phyloP scores from a whole-genome alignment of 2,797 vertebrate species.

The Rallus crepitans region DNA sequence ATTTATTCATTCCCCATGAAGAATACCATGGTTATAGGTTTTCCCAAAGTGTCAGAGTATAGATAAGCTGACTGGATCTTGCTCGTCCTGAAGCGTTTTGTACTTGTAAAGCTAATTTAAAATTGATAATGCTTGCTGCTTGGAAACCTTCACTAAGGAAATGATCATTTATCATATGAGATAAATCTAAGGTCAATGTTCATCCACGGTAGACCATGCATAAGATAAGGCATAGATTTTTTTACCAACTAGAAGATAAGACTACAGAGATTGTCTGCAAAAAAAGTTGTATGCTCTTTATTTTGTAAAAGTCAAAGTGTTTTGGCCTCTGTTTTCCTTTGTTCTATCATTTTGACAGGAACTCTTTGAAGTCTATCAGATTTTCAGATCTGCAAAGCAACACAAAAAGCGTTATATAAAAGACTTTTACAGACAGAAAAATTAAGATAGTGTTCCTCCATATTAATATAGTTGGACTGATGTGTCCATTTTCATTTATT shows the following conservation, averaged over 20 bases:
- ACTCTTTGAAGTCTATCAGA: background rate
- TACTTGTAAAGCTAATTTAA: background rate
- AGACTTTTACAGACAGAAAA: background rate
- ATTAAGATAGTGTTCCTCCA: background rate
- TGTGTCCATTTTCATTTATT: background rate
- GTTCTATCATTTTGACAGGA: background rate
- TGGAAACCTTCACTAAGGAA: background rate
- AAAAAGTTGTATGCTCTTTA: background rate
- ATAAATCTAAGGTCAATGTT: slow-evolving; percentile 11
- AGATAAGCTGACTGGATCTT: background rate
- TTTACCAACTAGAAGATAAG: background rate
- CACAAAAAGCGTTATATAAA: background rate
- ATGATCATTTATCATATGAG: background rate
- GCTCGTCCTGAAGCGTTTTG: background rate
- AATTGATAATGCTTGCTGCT: slow-evolving; percentile 11
- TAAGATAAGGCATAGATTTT: slow-evolving; percentile 19
- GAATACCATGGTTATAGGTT: background rate
- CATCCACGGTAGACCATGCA: background rate
- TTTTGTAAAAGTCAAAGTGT: background rate
- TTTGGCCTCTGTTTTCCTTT: background rate
- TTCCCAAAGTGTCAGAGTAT: background rate
- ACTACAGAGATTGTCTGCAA: background rate
- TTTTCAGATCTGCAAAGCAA: background rate
- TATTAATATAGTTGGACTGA: background rate
- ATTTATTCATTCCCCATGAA: background rate